These are phyloP conservation scores for Cisticola juncidis DNA, from an alignment of 2,113 vertebrate genomes.

Conservation along the genomic window DNA sequence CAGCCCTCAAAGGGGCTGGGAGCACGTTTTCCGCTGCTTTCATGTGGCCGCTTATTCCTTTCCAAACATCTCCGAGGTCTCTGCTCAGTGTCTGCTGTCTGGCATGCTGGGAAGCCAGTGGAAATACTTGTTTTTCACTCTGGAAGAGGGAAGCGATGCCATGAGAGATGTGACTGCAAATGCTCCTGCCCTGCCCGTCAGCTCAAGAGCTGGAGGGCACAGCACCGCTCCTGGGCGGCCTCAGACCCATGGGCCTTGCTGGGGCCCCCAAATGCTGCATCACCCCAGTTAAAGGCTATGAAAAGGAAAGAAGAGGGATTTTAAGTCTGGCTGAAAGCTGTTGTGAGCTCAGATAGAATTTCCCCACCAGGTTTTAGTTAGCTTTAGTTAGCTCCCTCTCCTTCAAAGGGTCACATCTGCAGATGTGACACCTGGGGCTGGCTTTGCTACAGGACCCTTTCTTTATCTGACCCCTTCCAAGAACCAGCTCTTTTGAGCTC, in stretches of 20 bases:
- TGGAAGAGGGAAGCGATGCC: not conserved
- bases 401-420: not conserved
- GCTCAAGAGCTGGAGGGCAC: not conserved
- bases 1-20: not conserved
- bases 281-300: not conserved
- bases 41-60: constrained; percentile 19
- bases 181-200: not conserved
- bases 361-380: not conserved
- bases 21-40: not conserved
- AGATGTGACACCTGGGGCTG: not conserved
- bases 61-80: not conserved
- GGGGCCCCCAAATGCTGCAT: not conserved
- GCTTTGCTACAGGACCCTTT: not conserved
- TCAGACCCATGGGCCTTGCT: not conserved
- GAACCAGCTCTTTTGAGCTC: not conserved
- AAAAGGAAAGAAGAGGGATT: not conserved
- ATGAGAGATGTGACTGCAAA: not conserved
- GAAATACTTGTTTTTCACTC: not conserved
- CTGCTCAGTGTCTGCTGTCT: not conserved
- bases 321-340: not conserved
- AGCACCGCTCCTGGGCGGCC: not conserved
- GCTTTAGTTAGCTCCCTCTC: not conserved
- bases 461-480: not conserved
- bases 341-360: not conserved
- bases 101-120: not conserved